Percentiles rank a stretch among this genome's conserved stretches.
Conservation (phyloP, 1,140 invertebrate species). For the Oedothorax gibbosus region DNA sequence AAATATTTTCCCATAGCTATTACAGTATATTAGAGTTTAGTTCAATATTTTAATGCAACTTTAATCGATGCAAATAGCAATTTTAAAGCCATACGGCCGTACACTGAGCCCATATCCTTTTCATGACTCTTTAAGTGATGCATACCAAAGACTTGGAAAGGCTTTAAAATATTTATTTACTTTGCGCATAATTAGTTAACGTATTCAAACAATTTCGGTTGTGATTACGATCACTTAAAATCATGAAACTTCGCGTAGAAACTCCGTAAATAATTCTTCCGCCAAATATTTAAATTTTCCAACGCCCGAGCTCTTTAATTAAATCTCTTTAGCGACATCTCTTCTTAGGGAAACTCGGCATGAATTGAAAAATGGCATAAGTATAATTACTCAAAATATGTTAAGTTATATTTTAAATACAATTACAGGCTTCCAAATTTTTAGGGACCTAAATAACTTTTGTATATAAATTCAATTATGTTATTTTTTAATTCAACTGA, state of each 20-base stretch:
- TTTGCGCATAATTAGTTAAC: conserved; percentile 52
- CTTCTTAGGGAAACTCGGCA: conserved; percentile 40
- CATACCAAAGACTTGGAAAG: conserved; percentile 19
- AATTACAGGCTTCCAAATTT: too few species aligned
- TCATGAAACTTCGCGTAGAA: neutral
- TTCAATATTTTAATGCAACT: too few species aligned
- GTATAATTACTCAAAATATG: too few species aligned
- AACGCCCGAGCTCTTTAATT: conserved; percentile 45
- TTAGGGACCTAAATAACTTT: too few species aligned
- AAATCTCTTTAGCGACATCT: conserved; percentile 42
- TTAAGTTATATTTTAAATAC: too few species aligned
- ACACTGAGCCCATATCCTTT: neutral
- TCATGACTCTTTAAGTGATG: neutral
- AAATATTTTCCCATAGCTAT: too few species aligned
- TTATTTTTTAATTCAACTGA: too few species aligned
- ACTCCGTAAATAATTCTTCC: conserved; percentile 59
- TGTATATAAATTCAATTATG: too few species aligned
- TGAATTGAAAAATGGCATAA: neutral
- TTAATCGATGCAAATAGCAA: too few species aligned
- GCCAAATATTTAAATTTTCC: conserved; percentile 61
- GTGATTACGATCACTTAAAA: conserved; percentile 52
- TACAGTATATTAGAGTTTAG: too few species aligned
- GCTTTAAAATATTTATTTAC: conserved; percentile 53
- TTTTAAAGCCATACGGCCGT: too few species aligned
- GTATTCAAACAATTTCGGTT: conserved; percentile 59